Evolutionary conservation across 2,888 invertebrate genomes (phyloP), one percentile per base, ranked within the genome.

Genomic region (Bugula neritina): DNA sequence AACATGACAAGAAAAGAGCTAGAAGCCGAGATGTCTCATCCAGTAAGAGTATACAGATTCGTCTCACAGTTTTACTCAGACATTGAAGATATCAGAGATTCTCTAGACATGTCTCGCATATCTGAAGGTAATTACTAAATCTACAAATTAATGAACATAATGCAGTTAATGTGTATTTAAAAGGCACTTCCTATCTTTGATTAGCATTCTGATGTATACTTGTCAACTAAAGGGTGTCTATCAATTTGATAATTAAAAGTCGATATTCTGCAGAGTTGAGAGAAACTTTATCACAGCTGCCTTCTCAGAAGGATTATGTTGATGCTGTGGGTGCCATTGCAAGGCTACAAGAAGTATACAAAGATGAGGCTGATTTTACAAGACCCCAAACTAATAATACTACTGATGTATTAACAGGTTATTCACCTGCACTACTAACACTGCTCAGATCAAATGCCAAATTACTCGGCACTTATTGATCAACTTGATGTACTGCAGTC

Each of bases 341-440:
- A 3, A 63, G 63, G 27, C 31, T 63, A 63, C 63, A 63, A 31
- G 63, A 63, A 34, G 63, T 63, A 3, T 63, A 63, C n/a, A 31
- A 27, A 13, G 31, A 63, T 29, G 34, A 25, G 3, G 63, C 63
- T 63, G 63, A 63, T n/a, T 63, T 63, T 63, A 29, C 63, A 13
- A 63, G n/a, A 31, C 31, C 63, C 3, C 63, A 63, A 31, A 31
- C 13, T 31, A n/a, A 63, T n/a, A 63, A 63, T 27, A 13, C 31
- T n/a, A 31, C 27, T 31, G 63, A 63, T 31, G 63, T 63, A 3
- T 31, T 63, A 27, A 63, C 63, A 13, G 63, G 63, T 63, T 10
- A 5, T 43, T 43, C 10, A 43, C 5, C 43, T 43, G 43, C 17
- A 43, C 43, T 17, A n/a, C n/a, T n/a, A n/a, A n/a, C n/a, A n/a